Base-by-base conservation (phyloP, 2,113 vertebrate genomes). In the Menura novaehollandiae region DNA sequence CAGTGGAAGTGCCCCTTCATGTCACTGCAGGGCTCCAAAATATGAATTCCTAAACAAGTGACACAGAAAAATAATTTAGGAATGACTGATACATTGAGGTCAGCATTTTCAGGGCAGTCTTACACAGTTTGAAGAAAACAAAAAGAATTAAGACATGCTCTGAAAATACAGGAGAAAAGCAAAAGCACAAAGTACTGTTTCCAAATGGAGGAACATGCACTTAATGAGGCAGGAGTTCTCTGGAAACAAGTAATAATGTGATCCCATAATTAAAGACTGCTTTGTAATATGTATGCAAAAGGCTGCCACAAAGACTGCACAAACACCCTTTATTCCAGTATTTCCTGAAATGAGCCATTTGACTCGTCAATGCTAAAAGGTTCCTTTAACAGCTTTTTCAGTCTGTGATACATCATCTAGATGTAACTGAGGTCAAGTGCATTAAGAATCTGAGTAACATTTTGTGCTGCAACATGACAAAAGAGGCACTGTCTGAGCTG, bases 321-420 rank as follows among this genome's bases (percentile, higher is more conserved):
- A 93, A 91, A 85, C 56, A 67, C 33, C 47, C 87, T 75, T 92
- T 95, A 85, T 85, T 58, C 85, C 75, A 69, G 56, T 21, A 72
- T 51, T 95, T 96, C 86, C 94, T 95, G 91, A 93, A 94, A 83
- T 18, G 28, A 86, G 86, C 71, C 68, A 39, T 94, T 92, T 59
- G 72, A 69, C 51, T 91, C 4, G 0, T 30, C 72, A 58, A 88
- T 30, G 72, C 41, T 84, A 78, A 96, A 92, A 89, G 60, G 43
- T 32, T 92, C 83, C 84, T 97, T 95, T 55, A 93, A 84, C 68
- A 95, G 89, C 76, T 83, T 87, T 74, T 73, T 56, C 1, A 0
- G 30, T 59, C 91, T 81, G 55, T 30, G 47, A 92, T 81, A 81
- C 80, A 93, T 93, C 73, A 92, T 87, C 51, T n/a, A 73, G 60